Percentiles rank a stretch among this genome's conserved stretches.
Evolutionary conservation across 2,888 invertebrate species (phyloP).

Genomic region (Sinelater perroti): DNA sequence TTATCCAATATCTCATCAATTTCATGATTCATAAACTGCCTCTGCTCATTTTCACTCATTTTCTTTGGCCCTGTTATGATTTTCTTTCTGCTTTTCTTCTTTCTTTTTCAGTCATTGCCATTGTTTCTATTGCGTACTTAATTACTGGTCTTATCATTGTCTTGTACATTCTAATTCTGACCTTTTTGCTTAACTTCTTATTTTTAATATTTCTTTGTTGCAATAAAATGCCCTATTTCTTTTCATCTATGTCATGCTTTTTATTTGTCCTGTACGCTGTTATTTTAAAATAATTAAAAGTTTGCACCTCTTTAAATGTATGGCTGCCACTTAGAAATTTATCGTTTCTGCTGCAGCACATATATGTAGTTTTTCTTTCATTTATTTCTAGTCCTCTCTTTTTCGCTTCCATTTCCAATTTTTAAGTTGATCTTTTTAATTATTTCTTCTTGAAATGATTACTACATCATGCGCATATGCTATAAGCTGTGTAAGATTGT

Average conservation of each 20-base stretch:
- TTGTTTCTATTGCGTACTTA: too few relatives aligned
- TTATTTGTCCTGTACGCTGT: background rate
- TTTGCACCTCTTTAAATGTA: background rate
- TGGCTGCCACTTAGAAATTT: constrained; percentile 1
- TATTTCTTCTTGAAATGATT: background rate
- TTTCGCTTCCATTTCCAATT: background rate
- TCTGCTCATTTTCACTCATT: too few relatives aligned
- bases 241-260: background rate
- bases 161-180: too few relatives aligned
- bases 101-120: background rate
- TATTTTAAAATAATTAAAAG: background rate
- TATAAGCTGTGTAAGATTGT: background rate
- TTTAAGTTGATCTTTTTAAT: background rate
- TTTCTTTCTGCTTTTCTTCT: background rate
- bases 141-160: too few relatives aligned
- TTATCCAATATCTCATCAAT: background rate
- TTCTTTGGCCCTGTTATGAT: too few relatives aligned
- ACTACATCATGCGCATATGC: background rate
- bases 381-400: background rate
- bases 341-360: background rate
- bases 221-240: background rate
- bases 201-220: background rate
- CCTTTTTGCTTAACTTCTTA: too few relatives aligned
- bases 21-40: background rate
- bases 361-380: constrained; percentile 4